Evolutionary conservation across 1,140 invertebrate genomes (phyloP), one percentile per base, ranked within the genome.

Genomic region (Megalopta genalis): DNA sequence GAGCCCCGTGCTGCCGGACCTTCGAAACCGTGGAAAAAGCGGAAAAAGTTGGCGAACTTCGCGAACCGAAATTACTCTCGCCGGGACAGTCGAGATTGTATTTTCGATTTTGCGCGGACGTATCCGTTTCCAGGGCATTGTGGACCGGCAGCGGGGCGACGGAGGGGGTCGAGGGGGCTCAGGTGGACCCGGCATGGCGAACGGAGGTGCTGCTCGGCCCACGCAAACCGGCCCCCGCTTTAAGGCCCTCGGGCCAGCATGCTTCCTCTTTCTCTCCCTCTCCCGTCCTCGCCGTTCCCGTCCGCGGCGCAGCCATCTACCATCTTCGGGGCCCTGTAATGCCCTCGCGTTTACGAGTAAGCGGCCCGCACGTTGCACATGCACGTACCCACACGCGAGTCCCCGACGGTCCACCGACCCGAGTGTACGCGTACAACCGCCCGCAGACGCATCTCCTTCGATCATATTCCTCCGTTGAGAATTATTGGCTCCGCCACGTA

Each of bases 141-240:
- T 57, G 21, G n/a, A n/a, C 21, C 54, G 57, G 49, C 42, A 59
- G 60, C 57, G 63, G 25, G 52, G 57, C 46, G 32, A 54, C 14
- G 46, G n/a, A 52, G 39, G 59, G 37, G 64, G 49, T 52, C 70
- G 49, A 74, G 27, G 63, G 81, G 76, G 46, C 64, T 70, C 85
- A 88, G 85, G 80, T 87, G 86, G 57, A 63, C 74, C 79, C 75
- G 83, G 82, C 86, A 80, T 76, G 73, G 82, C 66, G 84, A 89
- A 87, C 87, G 75, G 88, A 88, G 87, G 88, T 90, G 87, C 86
- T 82, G 82, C 80, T 73, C 88, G 77, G 73, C 88, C 89, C 88
- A 90, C 89, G 89, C 88, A 89, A 88, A 87, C 84, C 80, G 85
- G 87, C 85, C 87, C 72, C 83, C 80, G 84, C 80, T 84, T 80